Percentiles rank a stretch among this genome's conserved stretches.
Conservation (phyloP, 2,113 vertebrate genomes). For the Rhagologus leucostigma region DNA sequence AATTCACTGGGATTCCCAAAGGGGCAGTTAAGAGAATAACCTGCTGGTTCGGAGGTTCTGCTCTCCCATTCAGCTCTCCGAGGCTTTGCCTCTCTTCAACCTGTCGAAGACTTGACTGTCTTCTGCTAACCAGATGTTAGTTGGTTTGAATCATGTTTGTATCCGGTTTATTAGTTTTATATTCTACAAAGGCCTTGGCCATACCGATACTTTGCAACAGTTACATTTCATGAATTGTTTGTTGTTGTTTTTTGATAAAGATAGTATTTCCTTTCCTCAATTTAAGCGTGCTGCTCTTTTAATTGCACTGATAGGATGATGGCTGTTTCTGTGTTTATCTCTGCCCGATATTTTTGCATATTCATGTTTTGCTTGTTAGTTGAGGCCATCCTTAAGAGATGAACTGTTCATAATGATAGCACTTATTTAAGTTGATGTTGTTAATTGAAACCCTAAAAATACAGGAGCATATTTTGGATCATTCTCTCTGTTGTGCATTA, state of each 20-base stretch:
- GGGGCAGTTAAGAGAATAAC: neutral
- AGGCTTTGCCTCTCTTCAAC: neutral
- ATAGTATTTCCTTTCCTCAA: neutral
- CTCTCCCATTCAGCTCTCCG: neutral
- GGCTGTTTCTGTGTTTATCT: constrained; percentile 55
- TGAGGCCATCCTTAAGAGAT: constrained; percentile 16
- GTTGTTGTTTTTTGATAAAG: constrained; percentile 20
- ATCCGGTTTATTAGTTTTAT: neutral
- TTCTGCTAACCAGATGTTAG: neutral
- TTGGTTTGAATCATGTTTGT: neutral
- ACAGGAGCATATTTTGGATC: neutral
- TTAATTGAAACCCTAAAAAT: constrained; percentile 60
- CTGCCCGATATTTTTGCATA: constrained; percentile 37
- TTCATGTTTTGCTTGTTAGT: constrained; percentile 58
- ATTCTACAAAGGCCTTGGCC: neutral
- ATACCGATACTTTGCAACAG: neutral
- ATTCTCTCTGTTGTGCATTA: neutral
- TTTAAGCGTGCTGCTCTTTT: neutral
- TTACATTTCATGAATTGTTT: neutral
- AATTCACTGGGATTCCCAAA: neutral
- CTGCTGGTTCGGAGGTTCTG: neutral
- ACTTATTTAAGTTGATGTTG: constrained; percentile 31
- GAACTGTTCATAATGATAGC: constrained; percentile 23
- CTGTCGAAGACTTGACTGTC: neutral
- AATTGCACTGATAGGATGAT: constrained; percentile 48